These are phyloP conservation scores for Periophthalmus modestus DNA, from an alignment of 2,113 vertebrate species.

Conservation along the genomic window DNA sequence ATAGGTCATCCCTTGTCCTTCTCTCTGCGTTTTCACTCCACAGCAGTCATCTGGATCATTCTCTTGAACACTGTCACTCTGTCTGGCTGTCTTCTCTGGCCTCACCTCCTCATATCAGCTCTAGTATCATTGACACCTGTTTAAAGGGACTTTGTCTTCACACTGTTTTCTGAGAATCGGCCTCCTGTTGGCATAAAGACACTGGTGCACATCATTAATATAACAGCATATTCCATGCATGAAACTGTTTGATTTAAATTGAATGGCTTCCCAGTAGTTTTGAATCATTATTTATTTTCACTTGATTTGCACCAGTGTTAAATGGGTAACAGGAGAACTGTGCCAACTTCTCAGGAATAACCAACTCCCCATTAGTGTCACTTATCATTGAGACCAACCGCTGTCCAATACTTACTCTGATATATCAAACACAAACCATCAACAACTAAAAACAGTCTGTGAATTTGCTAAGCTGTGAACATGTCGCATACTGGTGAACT, in stretches of 20 bases:
- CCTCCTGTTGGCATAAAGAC: conserved; percentile 34
- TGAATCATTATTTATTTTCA: conserved; percentile 17
- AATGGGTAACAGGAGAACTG: conserved; percentile 36
- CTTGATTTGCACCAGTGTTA: conserved; percentile 18
- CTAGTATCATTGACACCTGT: conserved; percentile 6
- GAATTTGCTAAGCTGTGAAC: conserved; percentile 54
- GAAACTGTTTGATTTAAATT: conserved; percentile 26
- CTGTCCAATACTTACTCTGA: conserved; percentile 15
- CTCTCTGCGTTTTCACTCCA: conserved; percentile 35
- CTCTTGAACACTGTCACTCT: conserved; percentile 48
- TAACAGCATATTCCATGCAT: conserved; percentile 39
- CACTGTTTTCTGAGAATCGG: conserved; percentile 23
- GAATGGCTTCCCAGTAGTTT: conserved; percentile 37
- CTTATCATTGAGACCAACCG: conserved; percentile 10
- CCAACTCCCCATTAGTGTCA: conserved; percentile 12
- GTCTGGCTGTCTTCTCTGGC: conserved; percentile 68
- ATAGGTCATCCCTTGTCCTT: conserved; percentile 55
- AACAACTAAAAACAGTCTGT: conserved; percentile 46
- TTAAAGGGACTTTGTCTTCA: conserved; percentile 19
- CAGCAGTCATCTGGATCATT: conserved; percentile 48
- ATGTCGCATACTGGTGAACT: conserved; percentile 35
- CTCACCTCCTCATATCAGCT: conserved; percentile 28
- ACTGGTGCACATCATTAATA: conserved; percentile 6
- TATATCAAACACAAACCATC: conserved; percentile 19
- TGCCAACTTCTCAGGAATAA: conserved; percentile 53